These are phyloP conservation scores for Diglossa cyanea DNA, from an alignment of 2,797 vertebrate species.

Conservation along the genomic window DNA sequence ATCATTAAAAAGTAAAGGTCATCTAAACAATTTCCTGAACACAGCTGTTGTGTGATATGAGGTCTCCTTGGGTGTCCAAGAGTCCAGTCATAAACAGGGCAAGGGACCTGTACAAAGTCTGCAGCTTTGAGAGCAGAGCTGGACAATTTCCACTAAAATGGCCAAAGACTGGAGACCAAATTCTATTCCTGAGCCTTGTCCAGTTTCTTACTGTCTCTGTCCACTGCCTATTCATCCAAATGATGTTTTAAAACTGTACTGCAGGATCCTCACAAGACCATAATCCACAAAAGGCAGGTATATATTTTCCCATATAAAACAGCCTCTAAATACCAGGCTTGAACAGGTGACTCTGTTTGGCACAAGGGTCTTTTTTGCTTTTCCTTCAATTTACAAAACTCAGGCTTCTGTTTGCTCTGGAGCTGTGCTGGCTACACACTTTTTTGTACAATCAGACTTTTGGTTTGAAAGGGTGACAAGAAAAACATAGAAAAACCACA, in stretches of 20 bases:
- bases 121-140: background rate
- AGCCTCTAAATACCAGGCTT: background rate
- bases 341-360: background rate
- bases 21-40: background rate
- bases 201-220: background rate
- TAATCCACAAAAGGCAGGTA: background rate
- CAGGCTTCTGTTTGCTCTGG: background rate
- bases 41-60: fast-evolving
- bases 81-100: background rate
- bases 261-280: background rate
- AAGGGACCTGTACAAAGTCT: background rate
- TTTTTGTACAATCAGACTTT: background rate
- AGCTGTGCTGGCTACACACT: background rate
- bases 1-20: background rate
- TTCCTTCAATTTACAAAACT: background rate
- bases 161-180: background rate
- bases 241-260: background rate
- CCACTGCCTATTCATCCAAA: background rate
- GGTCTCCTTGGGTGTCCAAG: background rate
- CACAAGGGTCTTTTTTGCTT: background rate
- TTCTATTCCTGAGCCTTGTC: background rate
- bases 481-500: background rate
- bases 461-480: background rate
- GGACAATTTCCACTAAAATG: background rate
- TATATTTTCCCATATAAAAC: background rate